Evolutionary conservation across 2,888 invertebrate genomes (phyloP).

Genomic region (Lordiphosa andalusiaca): DNA sequence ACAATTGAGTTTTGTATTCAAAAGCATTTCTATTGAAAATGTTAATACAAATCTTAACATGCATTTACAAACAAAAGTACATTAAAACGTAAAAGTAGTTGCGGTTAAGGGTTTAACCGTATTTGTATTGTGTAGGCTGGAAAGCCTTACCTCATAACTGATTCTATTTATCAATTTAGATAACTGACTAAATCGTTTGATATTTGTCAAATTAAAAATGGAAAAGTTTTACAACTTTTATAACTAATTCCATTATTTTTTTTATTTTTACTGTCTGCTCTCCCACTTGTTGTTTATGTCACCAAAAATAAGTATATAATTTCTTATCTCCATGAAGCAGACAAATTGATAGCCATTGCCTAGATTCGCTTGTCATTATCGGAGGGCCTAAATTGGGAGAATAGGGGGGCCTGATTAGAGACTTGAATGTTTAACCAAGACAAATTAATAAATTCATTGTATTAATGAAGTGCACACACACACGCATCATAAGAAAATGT

Average conservation of each 20-base stretch:
- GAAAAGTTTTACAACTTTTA: no score
- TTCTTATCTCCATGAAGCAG: slow-evolving; percentile 21
- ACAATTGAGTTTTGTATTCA: not conserved
- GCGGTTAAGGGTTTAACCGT: no score
- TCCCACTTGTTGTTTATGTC: slow-evolving; percentile 2
- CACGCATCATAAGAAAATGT: slow-evolving; percentile 15
- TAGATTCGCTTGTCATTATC: slow-evolving; percentile 31
- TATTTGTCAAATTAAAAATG: no score
- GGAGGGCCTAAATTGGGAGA: slow-evolving; percentile 8
- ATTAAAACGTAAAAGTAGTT: no score
- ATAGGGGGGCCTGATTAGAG: slow-evolving; percentile 1
- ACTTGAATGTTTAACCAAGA: slow-evolving; percentile 9
- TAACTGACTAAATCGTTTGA: no score
- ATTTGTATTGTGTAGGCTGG: no score
- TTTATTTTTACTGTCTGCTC: no score
- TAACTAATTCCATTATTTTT: no score
- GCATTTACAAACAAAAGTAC: no score
- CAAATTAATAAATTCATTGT: slow-evolving; percentile 10
- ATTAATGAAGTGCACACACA: slow-evolving; percentile 13
- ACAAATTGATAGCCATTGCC: slow-evolving; percentile 35
- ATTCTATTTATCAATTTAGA: no score
- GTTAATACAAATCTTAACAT: no score
- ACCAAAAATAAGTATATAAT: slow-evolving; percentile 5
- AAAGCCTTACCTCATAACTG: no score
- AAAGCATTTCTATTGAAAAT: not conserved